Conservation (phyloP, 2,113 vertebrate genomes). For the Odocoileus virginianus region DNA sequence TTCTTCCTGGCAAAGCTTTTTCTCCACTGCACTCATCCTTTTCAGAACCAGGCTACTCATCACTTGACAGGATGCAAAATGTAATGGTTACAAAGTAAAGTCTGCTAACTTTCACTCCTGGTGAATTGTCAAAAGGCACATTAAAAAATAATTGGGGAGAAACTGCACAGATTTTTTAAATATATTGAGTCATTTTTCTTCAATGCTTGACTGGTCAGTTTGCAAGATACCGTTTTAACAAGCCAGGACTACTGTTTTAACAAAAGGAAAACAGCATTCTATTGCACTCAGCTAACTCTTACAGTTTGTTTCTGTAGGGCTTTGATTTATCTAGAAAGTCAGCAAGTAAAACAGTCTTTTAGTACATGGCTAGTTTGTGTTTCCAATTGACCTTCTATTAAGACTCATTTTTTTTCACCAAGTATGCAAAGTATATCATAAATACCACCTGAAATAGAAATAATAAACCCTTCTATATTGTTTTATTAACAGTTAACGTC, state of each 20-base stretch:
- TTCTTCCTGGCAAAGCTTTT: neutral
- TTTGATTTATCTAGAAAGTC: constrained; percentile 67
- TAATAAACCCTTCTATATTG: neutral
- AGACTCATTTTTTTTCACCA: neutral
- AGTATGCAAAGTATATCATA: neutral
- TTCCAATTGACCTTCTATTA: constrained; percentile 37
- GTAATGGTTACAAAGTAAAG: constrained; percentile 62
- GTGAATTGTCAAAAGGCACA: constrained; percentile 76
- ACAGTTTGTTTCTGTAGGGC: constrained; percentile 18
- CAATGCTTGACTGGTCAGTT: constrained; percentile 70
- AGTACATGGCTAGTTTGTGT: neutral
- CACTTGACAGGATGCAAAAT: constrained; percentile 57
- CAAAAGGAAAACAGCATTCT: constrained; percentile 62
- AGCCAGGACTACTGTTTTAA: constrained; percentile 51
- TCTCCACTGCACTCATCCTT: neutral
- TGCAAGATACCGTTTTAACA: constrained; percentile 69
- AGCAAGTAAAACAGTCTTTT: constrained; percentile 57
- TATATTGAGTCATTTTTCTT: constrained; percentile 79
- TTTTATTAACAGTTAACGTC: neutral
- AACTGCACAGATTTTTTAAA: constrained; percentile 73
- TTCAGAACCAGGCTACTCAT: constrained; percentile 8
- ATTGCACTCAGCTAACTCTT: neutral
- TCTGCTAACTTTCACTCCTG: constrained; percentile 60
- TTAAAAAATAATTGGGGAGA: constrained; percentile 80
- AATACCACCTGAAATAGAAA: neutral